Evolutionary conservation across 2,797 vertebrate species (phyloP), one percentile per base, ranked within the genome.

Genomic region (Acridotheres tristis): DNA sequence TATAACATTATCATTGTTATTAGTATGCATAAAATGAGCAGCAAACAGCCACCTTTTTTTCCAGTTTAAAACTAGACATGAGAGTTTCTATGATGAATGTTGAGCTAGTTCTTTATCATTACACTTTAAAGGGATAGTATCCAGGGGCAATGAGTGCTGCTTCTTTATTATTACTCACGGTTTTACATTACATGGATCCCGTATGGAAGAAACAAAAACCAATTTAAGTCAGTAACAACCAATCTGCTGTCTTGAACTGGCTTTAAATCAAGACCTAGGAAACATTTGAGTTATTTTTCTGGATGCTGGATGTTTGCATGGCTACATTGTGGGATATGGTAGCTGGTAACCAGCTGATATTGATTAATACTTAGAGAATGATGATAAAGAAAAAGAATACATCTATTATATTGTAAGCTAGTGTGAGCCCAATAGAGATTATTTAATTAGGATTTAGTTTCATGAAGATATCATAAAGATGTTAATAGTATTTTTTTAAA

Each of bases 271-370:
- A 93, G 40, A 88, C 22, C 13, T 88, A 59, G 58, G 29, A 91
- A 91, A 78, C 62, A 68, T 40, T 79, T 78, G 51, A 89, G 76
- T 97, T 97, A 85, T 93, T 96, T 97, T 96, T 94, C 66, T 97
- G 93, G 78, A 95, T 91, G 53, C 86, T 85, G 89, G 47, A 86
- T 94, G 92, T 97, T 97, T 16, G 76, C 93, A 85, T 85, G 89
- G 88, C 92, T 93, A 94, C 30, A 25, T 89, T 96, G 92, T 97
- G 96, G 95, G 94, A 90, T 97, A 97, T 89, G 96, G 97, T 98
- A 98, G 98, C 98, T 98, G 98, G 98, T 98, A 98, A 97, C 98
- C 98, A 98, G 98, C 98, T 97, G 96, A 97, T 96, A 96, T 11
- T 96, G 96, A 96, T 97, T 97, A 94, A 95, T 97, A 96, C 89